Evolutionary conservation across 2,888 invertebrate species (phyloP), one percentile per base, ranked within the genome.

Genomic region (Meiosimyza decipiens): DNA sequence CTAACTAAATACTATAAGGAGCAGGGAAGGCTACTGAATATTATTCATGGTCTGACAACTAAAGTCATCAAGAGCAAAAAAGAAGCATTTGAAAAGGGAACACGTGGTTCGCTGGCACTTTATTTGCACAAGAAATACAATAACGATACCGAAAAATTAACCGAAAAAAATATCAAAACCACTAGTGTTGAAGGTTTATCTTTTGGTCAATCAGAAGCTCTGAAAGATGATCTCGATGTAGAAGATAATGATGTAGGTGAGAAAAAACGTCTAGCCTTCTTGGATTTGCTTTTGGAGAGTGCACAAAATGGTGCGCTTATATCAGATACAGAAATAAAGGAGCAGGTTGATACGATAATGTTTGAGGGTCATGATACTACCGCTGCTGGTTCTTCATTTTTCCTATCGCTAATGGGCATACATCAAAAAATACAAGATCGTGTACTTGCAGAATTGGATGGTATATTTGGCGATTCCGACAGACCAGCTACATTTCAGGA

Each of bases 281-380:
- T 97, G 79, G 97, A 97, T 87, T 89, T 95, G 77, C 89, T 97
- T 80, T 89, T 97, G 67, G 94, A 95, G 84, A 91, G 93, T 79
- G 91, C 93, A 73, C 91, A 92, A 76, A 93, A 92, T 73, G 92
- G 93, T 11, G 92, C 89, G 71, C 90, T 90, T 57, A 90, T 94
- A 71, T 90, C 91, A 40, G 94, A 94, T 75, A 91, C 92, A 76
- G 94, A 95, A 87, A 93, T 95, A 78, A 92, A 92, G 80, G 94
- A 95, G 83, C 93, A 95, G 90, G 94, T 94, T 0, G 92, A 94
- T 83, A 94, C 94, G 0, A 94, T 95, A 79, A 94, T 95, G 94
- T 94, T 94, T 84, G 93, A 96, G 90, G 94, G 94, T 59, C 94
- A 94, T 83, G 94, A 94, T 80, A 95, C 94, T 2, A 94, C 94